These are phyloP conservation scores for Pangasius djambal DNA, from an alignment of 2,797 vertebrate species.

Conservation along the genomic window DNA sequence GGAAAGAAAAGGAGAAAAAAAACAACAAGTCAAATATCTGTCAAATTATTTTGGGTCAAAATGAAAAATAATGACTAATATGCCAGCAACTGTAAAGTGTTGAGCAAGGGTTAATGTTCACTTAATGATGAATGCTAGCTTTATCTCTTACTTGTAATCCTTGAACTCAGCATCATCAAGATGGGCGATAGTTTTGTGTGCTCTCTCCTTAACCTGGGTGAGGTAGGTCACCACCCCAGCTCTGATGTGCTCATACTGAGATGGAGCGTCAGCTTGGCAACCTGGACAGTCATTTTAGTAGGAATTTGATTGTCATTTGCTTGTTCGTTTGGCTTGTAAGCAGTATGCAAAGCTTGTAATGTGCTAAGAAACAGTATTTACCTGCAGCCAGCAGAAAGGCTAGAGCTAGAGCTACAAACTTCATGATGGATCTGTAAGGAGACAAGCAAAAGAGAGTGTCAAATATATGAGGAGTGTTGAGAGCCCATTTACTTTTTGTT, in stretches of 20 bases:
- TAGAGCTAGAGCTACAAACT: constrained; percentile 78
- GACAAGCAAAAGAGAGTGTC: neutral
- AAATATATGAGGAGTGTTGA: neutral
- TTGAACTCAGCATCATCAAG: constrained; percentile 77
- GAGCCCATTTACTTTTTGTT: neutral
- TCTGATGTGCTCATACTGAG: constrained; percentile 70
- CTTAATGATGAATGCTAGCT: neutral
- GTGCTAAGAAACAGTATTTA: constrained; percentile 66
- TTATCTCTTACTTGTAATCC: constrained; percentile 78
- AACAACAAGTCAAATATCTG: neutral
- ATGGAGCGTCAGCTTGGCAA: constrained; percentile 78
- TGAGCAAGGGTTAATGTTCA: neutral
- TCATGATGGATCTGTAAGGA: constrained; percentile 80
- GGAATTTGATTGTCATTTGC: neutral
- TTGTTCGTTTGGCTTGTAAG: neutral
- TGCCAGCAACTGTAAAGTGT: neutral
- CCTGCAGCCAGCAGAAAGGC: constrained; percentile 85
- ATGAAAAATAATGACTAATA: neutral
- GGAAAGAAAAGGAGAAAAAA: neutral
- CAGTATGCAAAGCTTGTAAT: neutral
- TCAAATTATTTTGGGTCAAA: neutral
- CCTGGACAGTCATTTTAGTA: constrained; percentile 67
- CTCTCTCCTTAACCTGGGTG: constrained; percentile 67
- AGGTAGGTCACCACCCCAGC: constrained; percentile 72
- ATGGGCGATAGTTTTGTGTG: constrained; percentile 67